Evolutionary conservation across 2,113 vertebrate species (phyloP).

Genomic region (Riparia riparia): DNA sequence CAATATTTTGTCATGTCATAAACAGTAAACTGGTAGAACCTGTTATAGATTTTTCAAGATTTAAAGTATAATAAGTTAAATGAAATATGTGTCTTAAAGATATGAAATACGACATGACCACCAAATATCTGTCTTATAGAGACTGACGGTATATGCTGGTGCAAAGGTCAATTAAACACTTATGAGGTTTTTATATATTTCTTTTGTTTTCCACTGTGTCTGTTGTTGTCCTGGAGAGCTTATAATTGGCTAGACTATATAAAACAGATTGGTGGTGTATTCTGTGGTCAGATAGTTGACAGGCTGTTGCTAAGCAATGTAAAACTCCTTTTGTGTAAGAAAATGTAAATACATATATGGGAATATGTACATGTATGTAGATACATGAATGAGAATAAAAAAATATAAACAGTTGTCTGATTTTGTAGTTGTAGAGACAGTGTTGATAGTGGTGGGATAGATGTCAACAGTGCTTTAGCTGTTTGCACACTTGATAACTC

Average conservation of each 20-base stretch:
- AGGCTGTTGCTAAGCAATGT: neutral
- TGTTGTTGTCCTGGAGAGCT: neutral
- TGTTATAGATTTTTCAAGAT: neutral
- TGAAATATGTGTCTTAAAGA: neutral
- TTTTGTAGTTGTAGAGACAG: neutral
- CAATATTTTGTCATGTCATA: neutral
- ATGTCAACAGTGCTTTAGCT: neutral
- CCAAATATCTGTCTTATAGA: neutral
- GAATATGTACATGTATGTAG: too few relatives aligned
- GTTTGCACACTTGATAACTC: neutral
- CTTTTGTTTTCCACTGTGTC: neutral
- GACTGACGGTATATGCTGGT: neutral
- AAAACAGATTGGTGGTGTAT: neutral
- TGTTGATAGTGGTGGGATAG: rapidly evolving
- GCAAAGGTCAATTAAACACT: neutral
- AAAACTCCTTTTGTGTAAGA: neutral
- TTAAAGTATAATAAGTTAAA: neutral
- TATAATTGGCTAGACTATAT: neutral
- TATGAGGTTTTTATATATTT: neutral
- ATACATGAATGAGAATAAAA: neutral
- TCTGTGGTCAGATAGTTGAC: neutral
- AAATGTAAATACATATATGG: neutral
- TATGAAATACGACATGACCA: neutral
- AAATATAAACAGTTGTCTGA: neutral
- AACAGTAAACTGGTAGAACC: neutral